phyloP scores from a whole-genome alignment of 2,888 invertebrate species.

The Prostheceraeus crozeri region DNA sequence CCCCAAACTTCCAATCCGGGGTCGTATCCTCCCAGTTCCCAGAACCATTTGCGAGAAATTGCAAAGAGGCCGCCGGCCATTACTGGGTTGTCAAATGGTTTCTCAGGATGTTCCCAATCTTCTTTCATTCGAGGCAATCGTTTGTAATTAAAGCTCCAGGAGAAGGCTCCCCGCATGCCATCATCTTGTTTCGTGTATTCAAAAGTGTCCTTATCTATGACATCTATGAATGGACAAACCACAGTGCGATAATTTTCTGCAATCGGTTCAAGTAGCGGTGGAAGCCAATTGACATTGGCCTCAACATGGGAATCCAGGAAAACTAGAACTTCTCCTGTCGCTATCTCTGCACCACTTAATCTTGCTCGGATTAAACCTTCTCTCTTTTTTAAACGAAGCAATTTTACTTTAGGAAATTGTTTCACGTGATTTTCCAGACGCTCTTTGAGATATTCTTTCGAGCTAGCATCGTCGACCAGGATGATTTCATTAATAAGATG shows the following conservation, averaged over 20 bases:
- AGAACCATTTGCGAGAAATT: slow-evolving; percentile 79
- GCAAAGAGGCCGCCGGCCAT: slow-evolving; percentile 97
- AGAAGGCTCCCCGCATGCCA: slow-evolving; percentile 85
- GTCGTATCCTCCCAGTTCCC: slow-evolving; percentile 76
- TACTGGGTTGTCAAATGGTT: slow-evolving; percentile 80
- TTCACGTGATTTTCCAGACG: slow-evolving; percentile 70
- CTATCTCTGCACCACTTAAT: slow-evolving; percentile 61
- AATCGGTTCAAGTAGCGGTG: slow-evolving; percentile 57
- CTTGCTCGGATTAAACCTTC: slow-evolving; percentile 79
- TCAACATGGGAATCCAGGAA: slow-evolving; percentile 57
- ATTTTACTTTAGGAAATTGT: slow-evolving; percentile 60
- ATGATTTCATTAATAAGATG: slow-evolving; percentile 75
- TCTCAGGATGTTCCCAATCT: slow-evolving; percentile 67
- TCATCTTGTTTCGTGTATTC: slow-evolving; percentile 87
- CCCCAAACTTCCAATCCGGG: slow-evolving; percentile 77
- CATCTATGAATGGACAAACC: slow-evolving; percentile 87
- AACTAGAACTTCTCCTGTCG: slow-evolving; percentile 55
- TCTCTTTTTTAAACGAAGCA: slow-evolving; percentile 67
- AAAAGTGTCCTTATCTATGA: slow-evolving; percentile 79
- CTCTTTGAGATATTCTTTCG: slow-evolving; percentile 48
- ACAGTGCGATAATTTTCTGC: slow-evolving; percentile 71
- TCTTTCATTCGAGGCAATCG: slow-evolving; percentile 62
- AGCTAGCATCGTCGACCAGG: slow-evolving; percentile 66
- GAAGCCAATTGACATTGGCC: slow-evolving; percentile 55
- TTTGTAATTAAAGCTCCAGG: slow-evolving; percentile 95